A percentile compares a stretch with the other conserved stretches of the same genome.
These are phyloP conservation scores for Latrodectus elegans DNA, from an alignment of 2,888 invertebrate species.

Conservation along the genomic window DNA sequence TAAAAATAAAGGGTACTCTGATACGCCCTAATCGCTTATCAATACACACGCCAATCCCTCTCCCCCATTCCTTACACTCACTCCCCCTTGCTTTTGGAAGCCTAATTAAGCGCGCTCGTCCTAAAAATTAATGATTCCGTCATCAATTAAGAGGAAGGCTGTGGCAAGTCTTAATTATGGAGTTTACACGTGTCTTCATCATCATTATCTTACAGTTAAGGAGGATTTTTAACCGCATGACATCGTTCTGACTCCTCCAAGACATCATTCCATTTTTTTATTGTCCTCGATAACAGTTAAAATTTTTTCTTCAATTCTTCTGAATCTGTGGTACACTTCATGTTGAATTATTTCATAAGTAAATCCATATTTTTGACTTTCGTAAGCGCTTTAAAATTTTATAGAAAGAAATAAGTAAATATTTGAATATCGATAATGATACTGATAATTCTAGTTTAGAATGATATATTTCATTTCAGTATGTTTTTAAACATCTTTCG, in stretches of 20 bases:
- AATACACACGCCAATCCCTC: slow-evolving; percentile 6
- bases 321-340: too few relatives aligned
- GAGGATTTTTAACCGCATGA: not conserved
- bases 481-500: too few relatives aligned
- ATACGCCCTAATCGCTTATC: slow-evolving; percentile 49
- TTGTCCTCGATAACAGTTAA: too few relatives aligned
- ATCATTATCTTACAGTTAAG: slow-evolving; percentile 18
- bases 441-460: too few relatives aligned
- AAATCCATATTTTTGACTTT: too few relatives aligned
- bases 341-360: too few relatives aligned
- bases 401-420: too few relatives aligned
- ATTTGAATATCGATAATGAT: too few relatives aligned
- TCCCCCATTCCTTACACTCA: not conserved
- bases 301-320: too few relatives aligned
- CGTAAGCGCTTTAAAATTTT: too few relatives aligned
- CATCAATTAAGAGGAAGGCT: slow-evolving; percentile 18
- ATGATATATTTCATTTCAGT: too few relatives aligned
- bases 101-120: slow-evolving; percentile 17
- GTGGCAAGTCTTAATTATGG: slow-evolving; percentile 32
- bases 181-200: slow-evolving; percentile 30
- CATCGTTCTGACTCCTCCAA: not conserved
- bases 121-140: slow-evolving; percentile 14
- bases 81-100: not conserved
- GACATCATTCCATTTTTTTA: too few relatives aligned
- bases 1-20: slow-evolving; percentile 7